phyloP scores from a whole-genome alignment of 2,113 vertebrate genomes.

The Harpagus bidentatus region DNA sequence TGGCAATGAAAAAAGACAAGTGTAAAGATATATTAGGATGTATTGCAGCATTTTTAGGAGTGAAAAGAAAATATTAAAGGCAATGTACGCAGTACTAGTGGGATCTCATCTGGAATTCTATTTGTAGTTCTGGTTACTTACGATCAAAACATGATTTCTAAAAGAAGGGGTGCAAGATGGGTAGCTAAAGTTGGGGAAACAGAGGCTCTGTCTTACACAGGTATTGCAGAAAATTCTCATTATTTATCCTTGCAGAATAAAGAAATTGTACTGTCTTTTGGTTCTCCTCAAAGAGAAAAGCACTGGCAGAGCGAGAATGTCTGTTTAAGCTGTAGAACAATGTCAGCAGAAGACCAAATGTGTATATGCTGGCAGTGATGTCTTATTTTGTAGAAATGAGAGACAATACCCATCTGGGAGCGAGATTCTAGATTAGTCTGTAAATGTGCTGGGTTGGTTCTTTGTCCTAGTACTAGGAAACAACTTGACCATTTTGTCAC shows the following conservation, averaged over 20 bases:
- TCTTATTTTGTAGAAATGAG: neutral
- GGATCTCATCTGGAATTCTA: neutral
- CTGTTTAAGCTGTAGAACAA: neutral
- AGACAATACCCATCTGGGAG: neutral
- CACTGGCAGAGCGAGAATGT: neutral
- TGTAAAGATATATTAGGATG: neutral
- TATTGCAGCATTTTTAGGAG: neutral
- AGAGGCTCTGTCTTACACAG: neutral
- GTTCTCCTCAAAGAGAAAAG: neutral
- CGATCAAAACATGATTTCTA: neutral
- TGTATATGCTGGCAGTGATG: neutral
- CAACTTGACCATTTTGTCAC: neutral
- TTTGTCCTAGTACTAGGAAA: neutral
- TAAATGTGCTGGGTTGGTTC: neutral
- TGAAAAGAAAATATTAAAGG: neutral
- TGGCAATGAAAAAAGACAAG: slow-evolving; percentile 8
- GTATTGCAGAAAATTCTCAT: neutral
- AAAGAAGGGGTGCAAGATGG: neutral
- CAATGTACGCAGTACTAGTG: neutral
- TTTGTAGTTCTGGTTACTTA: neutral
- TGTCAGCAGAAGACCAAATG: neutral
- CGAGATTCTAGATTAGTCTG: neutral
- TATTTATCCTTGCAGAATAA: neutral
- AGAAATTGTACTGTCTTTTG: neutral
- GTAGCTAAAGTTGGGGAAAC: neutral